Base-by-base conservation (phyloP, 2,888 invertebrate genomes). In the Dolomedes plantarius region DNA sequence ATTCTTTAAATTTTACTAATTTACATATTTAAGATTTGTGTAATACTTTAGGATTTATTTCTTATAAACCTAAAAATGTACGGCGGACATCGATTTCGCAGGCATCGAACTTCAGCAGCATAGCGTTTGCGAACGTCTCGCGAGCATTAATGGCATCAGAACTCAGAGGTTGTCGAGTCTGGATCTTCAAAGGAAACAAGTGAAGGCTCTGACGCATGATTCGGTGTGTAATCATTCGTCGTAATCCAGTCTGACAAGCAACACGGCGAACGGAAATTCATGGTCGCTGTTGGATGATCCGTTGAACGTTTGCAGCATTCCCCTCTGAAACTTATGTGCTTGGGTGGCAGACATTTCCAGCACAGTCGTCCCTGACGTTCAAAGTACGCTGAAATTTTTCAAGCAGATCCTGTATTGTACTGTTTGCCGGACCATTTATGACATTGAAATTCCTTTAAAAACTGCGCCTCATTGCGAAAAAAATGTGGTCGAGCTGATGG, bases 121-220 rank as follows among this genome's bases (percentile, higher is more conserved):
- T n/a, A n/a, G n/a, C n/a, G n/a, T n/a, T 73, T 23, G 31, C 65
- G 39, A 65, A 80, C 0, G 6, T 65, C 13, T 65, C 0, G 16
- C 23, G 31, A n/a, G 13, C 67, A 39, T 67, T 31, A 7, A 28
- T 16, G 27, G 41, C 36, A 73, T 46, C 28, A 27, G 9, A 31
- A n/a, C n/a, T n/a, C n/a, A n/a, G n/a, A n/a, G n/a, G n/a, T n/a
- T n/a, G n/a, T n/a, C n/a, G n/a, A n/a, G 73, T 80, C 28, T 65
- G 41, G 16, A 67, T 50, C 56, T 74, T 81, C 39, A 74, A 74
- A 11, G 3, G 68, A 19, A 74, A 56, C 36, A 73, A n/a, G 32
- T 50, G 50, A 36, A 81, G 56, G 19, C 1, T 68, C 32, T 74
- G 31, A 28, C 16, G n/a, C 67, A 81, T 46, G 36, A 50, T 50